A percentile compares a stretch with the other conserved stretches of the same genome.
phyloP scores from a whole-genome alignment of 2,113 vertebrate genomes.

The Ivindomyrus marchei region DNA sequence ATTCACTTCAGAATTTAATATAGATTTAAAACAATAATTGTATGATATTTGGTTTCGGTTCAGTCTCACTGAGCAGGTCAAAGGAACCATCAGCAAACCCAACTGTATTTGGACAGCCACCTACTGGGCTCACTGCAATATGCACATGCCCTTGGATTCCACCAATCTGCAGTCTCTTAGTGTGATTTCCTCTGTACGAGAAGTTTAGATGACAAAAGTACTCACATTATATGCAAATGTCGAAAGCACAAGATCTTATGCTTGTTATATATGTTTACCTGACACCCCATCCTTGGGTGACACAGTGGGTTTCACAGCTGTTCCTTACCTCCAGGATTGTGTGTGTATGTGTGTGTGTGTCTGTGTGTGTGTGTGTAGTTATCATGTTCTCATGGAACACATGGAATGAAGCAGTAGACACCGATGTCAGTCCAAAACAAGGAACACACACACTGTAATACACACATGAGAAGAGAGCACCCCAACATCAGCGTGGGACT shows the following conservation, averaged over 20 bases:
- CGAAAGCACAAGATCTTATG: not conserved
- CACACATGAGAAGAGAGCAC: not conserved
- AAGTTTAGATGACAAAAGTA: not conserved
- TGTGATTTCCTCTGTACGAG: not conserved
- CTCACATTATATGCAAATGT: not conserved
- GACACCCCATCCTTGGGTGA: too few species aligned
- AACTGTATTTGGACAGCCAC: slow-evolving; percentile 14
- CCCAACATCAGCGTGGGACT: not conserved
- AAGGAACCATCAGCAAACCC: not conserved
- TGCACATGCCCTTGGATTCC: not conserved
- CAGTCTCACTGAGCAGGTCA: not conserved
- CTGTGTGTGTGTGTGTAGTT: not conserved
- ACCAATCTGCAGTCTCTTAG: not conserved
- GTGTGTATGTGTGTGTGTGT: not conserved
- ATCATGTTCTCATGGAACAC: not conserved
- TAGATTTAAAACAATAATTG: too few species aligned
- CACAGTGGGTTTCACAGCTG: too few species aligned
- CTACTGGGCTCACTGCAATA: slow-evolving; percentile 2
- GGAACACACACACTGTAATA: not conserved
- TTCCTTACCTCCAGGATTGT: too few species aligned
- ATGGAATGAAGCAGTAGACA: not conserved
- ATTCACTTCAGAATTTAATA: not conserved
- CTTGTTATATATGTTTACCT: too few species aligned
- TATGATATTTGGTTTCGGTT: not conserved
- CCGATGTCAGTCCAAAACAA: not conserved